Evolutionary conservation across 2,888 invertebrate genomes (phyloP).

Genomic region (Alentia gelatinosa): DNA sequence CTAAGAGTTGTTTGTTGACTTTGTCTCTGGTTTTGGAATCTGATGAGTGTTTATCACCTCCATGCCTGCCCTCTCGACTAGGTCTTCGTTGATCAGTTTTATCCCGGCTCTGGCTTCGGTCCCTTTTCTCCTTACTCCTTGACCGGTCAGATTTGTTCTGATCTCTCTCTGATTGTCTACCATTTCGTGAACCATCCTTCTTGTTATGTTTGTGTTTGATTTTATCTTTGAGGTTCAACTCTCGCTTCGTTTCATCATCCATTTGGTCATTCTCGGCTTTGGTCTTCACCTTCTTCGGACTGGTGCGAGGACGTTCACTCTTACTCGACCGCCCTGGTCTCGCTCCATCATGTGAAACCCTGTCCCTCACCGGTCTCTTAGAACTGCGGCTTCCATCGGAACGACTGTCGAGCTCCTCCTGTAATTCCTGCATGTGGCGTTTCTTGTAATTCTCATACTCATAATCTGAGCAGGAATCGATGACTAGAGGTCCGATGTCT

Average conservation of each 20-base stretch:
- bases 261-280: neutral
- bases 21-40: neutral
- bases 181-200: neutral
- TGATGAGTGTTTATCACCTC: no score
- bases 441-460: constrained; percentile 26
- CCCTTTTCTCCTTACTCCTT: neutral
- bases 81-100: neutral
- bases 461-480: neutral
- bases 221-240: no score
- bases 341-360: no score
- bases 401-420: neutral
- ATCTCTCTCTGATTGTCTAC: neutral
- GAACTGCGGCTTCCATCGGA: neutral
- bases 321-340: no score
- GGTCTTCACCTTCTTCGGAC: neutral
- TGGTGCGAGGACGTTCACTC: neutral
- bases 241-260: no score
- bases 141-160: neutral
- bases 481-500: constrained; percentile 11
- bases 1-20: no score
- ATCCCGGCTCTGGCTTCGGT: neutral
- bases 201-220: no score
- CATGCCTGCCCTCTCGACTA: no score
- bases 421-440: neutral
- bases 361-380: no score